phyloP scores from a whole-genome alignment of 2,888 invertebrate genomes.

The Embidobia sp. region DNA sequence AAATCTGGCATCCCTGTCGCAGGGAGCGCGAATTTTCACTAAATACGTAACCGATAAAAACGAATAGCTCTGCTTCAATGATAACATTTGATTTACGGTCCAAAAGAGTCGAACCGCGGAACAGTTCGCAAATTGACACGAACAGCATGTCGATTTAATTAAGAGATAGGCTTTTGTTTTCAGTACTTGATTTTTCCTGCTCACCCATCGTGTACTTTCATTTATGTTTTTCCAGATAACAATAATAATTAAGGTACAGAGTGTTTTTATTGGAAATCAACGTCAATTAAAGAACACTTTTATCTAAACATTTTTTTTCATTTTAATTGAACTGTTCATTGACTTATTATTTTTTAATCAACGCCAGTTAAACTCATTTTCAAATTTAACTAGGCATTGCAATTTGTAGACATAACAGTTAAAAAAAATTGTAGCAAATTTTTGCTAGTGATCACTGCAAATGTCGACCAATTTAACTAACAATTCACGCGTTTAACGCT shows the following conservation, averaged over 20 bases:
- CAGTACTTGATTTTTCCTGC: conserved; percentile 15
- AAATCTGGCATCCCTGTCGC: background rate
- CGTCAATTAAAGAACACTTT: too few relatives aligned
- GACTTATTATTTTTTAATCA: too few relatives aligned
- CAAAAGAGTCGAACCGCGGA: background rate
- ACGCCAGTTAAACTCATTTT: too few relatives aligned
- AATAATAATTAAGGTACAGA: background rate
- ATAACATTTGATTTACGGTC: conserved; percentile 36
- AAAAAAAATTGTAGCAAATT: too few relatives aligned
- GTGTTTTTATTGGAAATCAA: background rate
- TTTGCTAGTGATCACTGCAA: too few relatives aligned
- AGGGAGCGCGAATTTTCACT: conserved; percentile 6
- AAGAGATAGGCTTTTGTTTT: conserved; percentile 44
- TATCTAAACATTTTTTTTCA: background rate
- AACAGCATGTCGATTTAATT: conserved; percentile 49
- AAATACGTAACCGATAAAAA: conserved; percentile 40
- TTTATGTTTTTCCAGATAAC: conserved; percentile 18
- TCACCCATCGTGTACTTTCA: background rate
- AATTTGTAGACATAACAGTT: too few relatives aligned
- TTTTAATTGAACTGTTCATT: too few relatives aligned
- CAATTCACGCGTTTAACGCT: too few relatives aligned
- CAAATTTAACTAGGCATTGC: too few relatives aligned
- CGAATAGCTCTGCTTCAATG: conserved; percentile 5
- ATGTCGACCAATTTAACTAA: too few relatives aligned
- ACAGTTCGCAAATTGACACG: conserved; percentile 42